Evolutionary conservation across 2,113 vertebrate species (phyloP), one percentile per base, ranked within the genome.

Genomic region (Thermophis baileyi): DNA sequence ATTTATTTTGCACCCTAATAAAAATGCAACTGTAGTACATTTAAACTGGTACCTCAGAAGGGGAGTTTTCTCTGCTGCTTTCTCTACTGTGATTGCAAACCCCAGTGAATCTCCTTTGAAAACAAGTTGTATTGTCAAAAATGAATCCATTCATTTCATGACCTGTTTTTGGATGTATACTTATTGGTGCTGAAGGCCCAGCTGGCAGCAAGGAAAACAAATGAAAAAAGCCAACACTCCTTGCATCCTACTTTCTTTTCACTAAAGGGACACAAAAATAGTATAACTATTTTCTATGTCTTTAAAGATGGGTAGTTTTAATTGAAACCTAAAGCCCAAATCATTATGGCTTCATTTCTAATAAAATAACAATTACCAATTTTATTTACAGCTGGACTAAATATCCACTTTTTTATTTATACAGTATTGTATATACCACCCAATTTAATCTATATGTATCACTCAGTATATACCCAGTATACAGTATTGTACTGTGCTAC

Each of bases 381-480:
- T 81, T 57, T 57, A 4, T 88, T 92, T 69, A 74, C 14, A 69
- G 18, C 11, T 35, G 30, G 30, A 92, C 47, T 46, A 63, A 89
- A 90, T 22, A 44, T 81, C 35, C 18, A 44, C 35, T 81, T 81
- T 44, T 81, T 81, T 22, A 44, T 81, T 81, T 81, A 35, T 40
- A 40, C 35, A 44, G 35, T 44, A 81, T 22, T 81, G 6, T 22
- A 81, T 81, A 81, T 81, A 81, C 18, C 18, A 81, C 69, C 69
- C 69, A 22, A 20, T 81, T 92, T 97, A 97, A 97, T 97, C 96
- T 97, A 93, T 96, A 97, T 93, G 94, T 94, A 88, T 93, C 93
- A 96, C 95, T 97, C 92, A 95, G 96, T 35, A 69, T 69, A 94
- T 95, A 97, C 95, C 96, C 95, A 95, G 94, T 96, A 97, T 94